Percentiles rank a stretch among this genome's conserved stretches.
Conservation (phyloP, 35 echinoderm and acorn worm species). For the Apostichopus californicus region DNA sequence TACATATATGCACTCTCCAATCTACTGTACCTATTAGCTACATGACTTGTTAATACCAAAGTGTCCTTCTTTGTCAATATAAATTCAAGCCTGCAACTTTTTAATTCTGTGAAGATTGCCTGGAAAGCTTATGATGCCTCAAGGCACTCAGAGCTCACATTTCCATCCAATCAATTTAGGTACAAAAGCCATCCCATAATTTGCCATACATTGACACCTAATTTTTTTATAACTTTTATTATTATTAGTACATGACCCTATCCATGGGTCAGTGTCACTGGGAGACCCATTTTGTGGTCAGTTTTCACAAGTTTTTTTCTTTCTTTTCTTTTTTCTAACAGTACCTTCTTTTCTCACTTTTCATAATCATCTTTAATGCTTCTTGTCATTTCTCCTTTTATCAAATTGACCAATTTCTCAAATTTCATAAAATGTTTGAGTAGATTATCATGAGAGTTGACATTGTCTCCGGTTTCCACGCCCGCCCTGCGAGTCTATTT, state of each 20-base stretch:
- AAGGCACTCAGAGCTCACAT: not conserved
- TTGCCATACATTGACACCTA: not conserved
- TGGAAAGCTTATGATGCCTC: not conserved
- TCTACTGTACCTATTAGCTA: too few species aligned
- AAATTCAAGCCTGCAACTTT: not conserved
- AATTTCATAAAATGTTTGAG: constrained; percentile 11
- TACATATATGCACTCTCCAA: too few species aligned
- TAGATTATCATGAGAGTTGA: not conserved
- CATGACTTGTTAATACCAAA: not conserved
- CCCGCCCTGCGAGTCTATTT: constrained; percentile 3
- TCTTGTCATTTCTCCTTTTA: too few species aligned
- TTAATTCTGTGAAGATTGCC: not conserved
- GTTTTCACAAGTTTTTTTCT: constrained; percentile 1
- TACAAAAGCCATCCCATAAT: constrained; percentile 2
- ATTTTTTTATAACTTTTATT: not conserved
- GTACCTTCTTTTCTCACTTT: not conserved
- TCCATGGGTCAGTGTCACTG: constrained; percentile 24
- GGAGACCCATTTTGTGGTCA: constrained; percentile 23
- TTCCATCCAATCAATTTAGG: constrained; percentile 1
- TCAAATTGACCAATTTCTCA: constrained; percentile 44
- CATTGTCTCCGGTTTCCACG: constrained; percentile 3
- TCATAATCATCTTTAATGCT: not conserved
- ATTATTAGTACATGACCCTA: not conserved
- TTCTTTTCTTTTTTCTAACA: not conserved
- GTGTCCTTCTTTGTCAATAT: not conserved